Evolutionary conservation across 2,797 vertebrate genomes (phyloP), one percentile per base, ranked within the genome.

Genomic region (Dromococcyx pavoninus): DNA sequence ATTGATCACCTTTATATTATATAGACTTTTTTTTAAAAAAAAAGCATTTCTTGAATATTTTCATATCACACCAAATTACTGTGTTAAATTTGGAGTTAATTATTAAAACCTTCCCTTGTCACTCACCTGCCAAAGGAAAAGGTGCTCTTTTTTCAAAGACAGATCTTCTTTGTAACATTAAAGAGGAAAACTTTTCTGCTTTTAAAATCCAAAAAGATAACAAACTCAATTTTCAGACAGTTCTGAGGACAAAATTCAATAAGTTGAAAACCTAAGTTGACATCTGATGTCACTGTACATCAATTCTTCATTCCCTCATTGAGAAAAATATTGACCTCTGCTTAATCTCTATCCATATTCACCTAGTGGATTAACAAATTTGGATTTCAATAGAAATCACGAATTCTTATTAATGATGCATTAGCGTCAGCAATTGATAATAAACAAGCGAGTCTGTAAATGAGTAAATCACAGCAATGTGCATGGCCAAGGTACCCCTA

Each of bases 121-220:
- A 56, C 21, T 56, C 43, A 78, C 14, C 24, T 86, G 78, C 21
- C 60, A 61, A 25, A 89, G 21, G 18, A 84, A 80, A 83, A 77
- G 12, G 17, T 57, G 27, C 17, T 71, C 33, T 16, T 86, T 84
- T 87, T 84, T 60, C 51, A 86, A 78, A 85, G 18, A 83, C 7
- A 66, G 57, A 65, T 33, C 13, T 30, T 44, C 50, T 65, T 83
- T 89, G 72, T 19, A 89, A 91, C 30, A 51, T 65, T 83, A 58
- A 75, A 78, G 70, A 73, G 3, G 12, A 84, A 78, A 24, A 70
- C 24, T 66, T 65, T 78, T 51, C 79, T 75, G 48, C 39, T 86
- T 91, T 88, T 65, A 75, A 84, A 93, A 89, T 62, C 89, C n/a
- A 56, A 70, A 57, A 53, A 74, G 23, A 82, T 10, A 78, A 86